Evolutionary conservation across 1,140 invertebrate species (phyloP).

Genomic region (Neodiprion pinetum): DNA sequence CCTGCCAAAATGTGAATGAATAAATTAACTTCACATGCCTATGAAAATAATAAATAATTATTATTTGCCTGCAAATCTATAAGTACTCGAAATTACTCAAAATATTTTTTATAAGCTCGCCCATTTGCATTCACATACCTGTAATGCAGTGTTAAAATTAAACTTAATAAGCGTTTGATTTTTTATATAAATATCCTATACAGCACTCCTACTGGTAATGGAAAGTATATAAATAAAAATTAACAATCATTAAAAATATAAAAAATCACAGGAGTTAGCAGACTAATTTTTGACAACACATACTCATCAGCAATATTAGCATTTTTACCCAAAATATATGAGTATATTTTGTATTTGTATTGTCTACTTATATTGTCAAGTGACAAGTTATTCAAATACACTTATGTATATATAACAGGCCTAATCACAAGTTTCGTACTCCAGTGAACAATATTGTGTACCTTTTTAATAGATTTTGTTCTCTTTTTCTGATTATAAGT

Average conservation of each 20-base stretch:
- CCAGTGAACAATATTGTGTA: neutral
- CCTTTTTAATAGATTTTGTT: neutral
- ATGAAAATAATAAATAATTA: too few relatives aligned
- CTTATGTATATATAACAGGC: conserved; percentile 1
- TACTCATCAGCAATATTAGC: neutral
- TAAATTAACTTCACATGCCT: too few relatives aligned
- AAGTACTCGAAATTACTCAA: too few relatives aligned
- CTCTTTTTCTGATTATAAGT: neutral
- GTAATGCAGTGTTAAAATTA: too few relatives aligned
- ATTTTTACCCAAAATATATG: neutral
- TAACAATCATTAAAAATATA: neutral
- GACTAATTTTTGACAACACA: neutral
- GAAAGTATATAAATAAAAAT: neutral
- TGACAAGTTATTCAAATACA: neutral
- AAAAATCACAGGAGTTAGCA: neutral
- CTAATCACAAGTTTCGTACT: neutral
- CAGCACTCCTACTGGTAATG: neutral
- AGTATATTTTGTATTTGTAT: neutral
- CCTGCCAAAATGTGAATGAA: too few relatives aligned
- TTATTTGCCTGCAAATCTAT: too few relatives aligned
- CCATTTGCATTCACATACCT: too few relatives aligned
- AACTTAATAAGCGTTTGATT: neutral
- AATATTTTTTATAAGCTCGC: too few relatives aligned
- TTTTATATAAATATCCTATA: neutral
- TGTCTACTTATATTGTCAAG: neutral